A percentile compares a stretch with the other conserved stretches of the same genome.
Conservation (phyloP, 2,797 vertebrate genomes). For the Pteronotus mesoamericanus region DNA sequence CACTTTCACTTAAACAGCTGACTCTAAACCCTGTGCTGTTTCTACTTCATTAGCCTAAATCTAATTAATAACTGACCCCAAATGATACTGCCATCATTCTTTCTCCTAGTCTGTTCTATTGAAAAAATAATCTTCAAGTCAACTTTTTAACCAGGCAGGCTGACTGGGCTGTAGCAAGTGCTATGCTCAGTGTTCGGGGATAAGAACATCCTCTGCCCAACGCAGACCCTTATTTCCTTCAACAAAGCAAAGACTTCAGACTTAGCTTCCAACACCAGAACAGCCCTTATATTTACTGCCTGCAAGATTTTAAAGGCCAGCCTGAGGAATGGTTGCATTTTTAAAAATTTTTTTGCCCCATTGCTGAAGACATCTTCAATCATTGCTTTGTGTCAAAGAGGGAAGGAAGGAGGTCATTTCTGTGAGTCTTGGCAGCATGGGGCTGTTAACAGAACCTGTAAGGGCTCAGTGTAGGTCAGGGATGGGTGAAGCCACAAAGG, state of each 20-base stretch:
- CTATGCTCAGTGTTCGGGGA: background rate
- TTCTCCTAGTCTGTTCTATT: background rate
- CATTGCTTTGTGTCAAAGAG: background rate
- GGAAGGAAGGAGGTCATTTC: background rate
- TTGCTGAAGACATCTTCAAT: background rate
- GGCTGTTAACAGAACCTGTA: background rate
- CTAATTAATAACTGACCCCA: background rate
- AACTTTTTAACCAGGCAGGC: background rate
- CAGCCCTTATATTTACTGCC: background rate
- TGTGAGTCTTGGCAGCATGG: background rate
- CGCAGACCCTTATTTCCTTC: background rate
- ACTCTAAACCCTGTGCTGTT: background rate
- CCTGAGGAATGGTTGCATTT: too few relatives aligned
- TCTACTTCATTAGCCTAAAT: background rate
- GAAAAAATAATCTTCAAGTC: background rate
- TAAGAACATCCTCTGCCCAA: background rate
- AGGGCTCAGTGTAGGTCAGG: background rate
- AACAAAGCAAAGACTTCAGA: background rate
- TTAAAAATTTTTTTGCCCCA: too few relatives aligned
- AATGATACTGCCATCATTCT: background rate
- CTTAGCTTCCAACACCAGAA: background rate
- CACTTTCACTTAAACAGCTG: background rate
- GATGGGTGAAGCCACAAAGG: background rate
- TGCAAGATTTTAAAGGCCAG: conserved; percentile 1
- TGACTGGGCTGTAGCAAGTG: background rate